Evolutionary conservation across 2,888 invertebrate genomes (phyloP).

Genomic region (Eledone cirrhosa): DNA sequence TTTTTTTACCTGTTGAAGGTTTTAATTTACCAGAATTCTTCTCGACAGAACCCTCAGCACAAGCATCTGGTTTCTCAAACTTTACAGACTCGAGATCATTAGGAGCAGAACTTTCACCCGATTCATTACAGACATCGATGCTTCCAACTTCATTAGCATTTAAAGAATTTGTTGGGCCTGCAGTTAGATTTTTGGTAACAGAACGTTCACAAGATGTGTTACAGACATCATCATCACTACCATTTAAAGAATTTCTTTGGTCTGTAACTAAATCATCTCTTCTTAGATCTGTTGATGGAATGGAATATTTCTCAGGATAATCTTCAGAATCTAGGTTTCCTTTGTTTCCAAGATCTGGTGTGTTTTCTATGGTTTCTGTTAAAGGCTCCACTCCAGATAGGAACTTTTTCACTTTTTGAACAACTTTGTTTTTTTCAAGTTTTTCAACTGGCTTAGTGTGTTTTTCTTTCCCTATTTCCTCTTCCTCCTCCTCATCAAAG

Average conservation of each 20-base stretch:
- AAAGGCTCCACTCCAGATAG: constrained; percentile 31
- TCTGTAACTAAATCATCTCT: no score
- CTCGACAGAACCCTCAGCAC: constrained; percentile 19
- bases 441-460: neutral
- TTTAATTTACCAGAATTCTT: neutral
- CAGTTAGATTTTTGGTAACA: neutral
- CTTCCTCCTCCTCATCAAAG: constrained; percentile 55
- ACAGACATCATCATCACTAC: neutral
- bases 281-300: no score
- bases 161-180: neutral
- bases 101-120: neutral
- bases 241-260: neutral
- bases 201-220: neutral
- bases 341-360: constrained; percentile 16
- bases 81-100: neutral
- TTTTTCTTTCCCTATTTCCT: neutral
- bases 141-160: constrained; percentile 10
- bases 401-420: constrained; percentile 49
- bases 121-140: neutral
- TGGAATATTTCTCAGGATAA: neutral
- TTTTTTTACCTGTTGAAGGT: constrained; percentile 39
- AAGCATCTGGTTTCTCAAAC: neutral
- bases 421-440: constrained; percentile 39
- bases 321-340: neutral
- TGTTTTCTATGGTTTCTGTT: neutral